A percentile compares a stretch with the other conserved stretches of the same genome.
Evolutionary conservation across 2,113 vertebrate species (phyloP).

Genomic region (Bufo bufo): DNA sequence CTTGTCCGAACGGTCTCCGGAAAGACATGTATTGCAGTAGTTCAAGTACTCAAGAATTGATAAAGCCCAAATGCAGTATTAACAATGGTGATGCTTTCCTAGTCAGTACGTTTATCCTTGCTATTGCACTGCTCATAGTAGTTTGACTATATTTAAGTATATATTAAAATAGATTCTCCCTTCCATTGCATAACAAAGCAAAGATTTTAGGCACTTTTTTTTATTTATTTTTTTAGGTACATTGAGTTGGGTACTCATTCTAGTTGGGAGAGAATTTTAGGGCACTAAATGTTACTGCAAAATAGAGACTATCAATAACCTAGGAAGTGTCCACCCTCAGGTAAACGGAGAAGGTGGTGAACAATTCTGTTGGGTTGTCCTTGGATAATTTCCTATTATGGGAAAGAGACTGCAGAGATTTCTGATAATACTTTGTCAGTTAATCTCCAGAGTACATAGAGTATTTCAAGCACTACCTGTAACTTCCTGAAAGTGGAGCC

Average conservation of each 20-base stretch:
- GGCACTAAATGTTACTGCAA: no score
- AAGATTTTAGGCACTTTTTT: no score
- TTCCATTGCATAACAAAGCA: no score
- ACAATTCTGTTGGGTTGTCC: neutral
- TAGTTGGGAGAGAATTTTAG: no score
- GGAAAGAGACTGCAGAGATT: neutral
- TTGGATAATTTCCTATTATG: neutral
- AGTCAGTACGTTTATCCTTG: no score
- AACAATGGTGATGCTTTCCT: neutral
- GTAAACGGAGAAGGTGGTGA: neutral
- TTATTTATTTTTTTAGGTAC: no score
- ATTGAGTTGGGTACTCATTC: no score
- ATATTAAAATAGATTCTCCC: no score
- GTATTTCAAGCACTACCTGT: neutral
- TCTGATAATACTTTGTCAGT: neutral
- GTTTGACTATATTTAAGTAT: no score
- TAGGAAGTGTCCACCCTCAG: neutral
- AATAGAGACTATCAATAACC: neutral
- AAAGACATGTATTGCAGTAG: no score
- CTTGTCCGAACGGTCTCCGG: neutral
- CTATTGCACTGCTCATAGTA: no score
- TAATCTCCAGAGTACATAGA: neutral
- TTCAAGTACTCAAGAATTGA: no score
- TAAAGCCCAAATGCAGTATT: neutral
- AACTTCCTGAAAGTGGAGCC: slow-evolving; percentile 1